Evolutionary conservation across 2,888 invertebrate species (phyloP), one percentile per base, ranked within the genome.

Genomic region (Drosophila kuntzei): DNA sequence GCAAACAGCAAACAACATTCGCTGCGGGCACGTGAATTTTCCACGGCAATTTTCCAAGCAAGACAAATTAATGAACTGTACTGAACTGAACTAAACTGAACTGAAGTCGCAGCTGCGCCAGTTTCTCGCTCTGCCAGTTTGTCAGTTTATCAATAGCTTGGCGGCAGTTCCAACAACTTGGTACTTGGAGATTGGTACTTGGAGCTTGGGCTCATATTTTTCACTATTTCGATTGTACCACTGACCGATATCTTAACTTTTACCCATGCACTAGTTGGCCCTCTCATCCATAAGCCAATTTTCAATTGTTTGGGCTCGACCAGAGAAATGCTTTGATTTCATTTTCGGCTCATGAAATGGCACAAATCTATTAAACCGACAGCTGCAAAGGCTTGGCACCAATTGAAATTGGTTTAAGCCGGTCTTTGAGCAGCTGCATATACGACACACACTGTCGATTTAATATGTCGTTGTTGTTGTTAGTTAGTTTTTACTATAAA

Each of bases 181-280:
- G 32, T 20, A 29, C 34, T n/a, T n/a, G n/a, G n/a, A n/a, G n/a
- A n/a, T 27, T 9, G 27, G 27, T 27, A 27, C 41, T 34, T 54
- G 54, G 47, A 53, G 58, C 63, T 74, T 55, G 66, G 55, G 62
- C 62, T 64, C 53, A 50, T 60, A 55, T 59, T 60, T 50, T 54
- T 50, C 49, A 58, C 54, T 66, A 47, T 62, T 57, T 43, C 62
- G 63, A 75, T 71, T 79, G 87, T 78, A 77, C 64, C 76, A 89
- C 80, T 89, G 89, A 89, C 89, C 89, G 83, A 89, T 86, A 88
- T 89, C 79, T 77, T 72, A 80, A 79, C 86, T 87, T 87, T 87
- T 87, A 86, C 85, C 74, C 74, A 43, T 49, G 49, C 47, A 43
- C 14, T 34, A 27, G 29, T 46, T 46, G 16, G 20, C 39, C 16